Evolutionary conservation across 2,797 vertebrate genomes (phyloP).

Genomic region (Peromyscus melanophrys): DNA sequence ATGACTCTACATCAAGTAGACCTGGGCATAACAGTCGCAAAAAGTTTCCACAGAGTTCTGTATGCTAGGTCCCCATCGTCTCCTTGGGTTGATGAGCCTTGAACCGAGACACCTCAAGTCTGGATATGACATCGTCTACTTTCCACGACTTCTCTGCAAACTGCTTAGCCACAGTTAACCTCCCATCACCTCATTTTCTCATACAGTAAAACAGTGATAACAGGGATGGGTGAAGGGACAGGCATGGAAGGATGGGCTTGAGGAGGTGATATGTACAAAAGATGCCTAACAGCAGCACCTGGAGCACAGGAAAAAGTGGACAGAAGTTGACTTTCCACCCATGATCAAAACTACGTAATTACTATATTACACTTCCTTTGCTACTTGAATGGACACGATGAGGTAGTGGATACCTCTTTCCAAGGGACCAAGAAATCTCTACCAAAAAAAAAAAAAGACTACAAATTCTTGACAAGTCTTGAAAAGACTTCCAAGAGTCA

Average conservation of each 20-base stretch:
- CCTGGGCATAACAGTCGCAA: neutral
- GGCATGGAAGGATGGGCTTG: neutral
- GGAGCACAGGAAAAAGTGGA: neutral
- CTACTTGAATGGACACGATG: neutral
- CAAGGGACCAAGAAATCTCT: constrained; percentile 27
- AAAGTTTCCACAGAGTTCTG: neutral
- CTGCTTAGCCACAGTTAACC: neutral
- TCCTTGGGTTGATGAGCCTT: neutral
- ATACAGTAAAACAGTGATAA: neutral
- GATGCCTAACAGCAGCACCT: neutral
- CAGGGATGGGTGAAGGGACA: neutral
- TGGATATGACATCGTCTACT: neutral
- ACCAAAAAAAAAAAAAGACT: neutral
- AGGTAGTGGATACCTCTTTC: neutral
- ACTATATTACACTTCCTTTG: neutral
- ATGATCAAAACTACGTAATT: neutral
- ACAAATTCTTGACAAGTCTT: constrained; percentile 45
- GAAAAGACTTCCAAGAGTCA: constrained; percentile 17
- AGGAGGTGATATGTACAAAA: neutral
- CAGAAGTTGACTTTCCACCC: neutral
- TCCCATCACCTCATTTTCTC: neutral
- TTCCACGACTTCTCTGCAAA: neutral
- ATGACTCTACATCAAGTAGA: neutral
- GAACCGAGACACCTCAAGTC: neutral
- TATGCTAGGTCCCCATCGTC: neutral